Base-by-base conservation (phyloP, 2,113 vertebrate species). In the Rhabdornis inornatus region DNA sequence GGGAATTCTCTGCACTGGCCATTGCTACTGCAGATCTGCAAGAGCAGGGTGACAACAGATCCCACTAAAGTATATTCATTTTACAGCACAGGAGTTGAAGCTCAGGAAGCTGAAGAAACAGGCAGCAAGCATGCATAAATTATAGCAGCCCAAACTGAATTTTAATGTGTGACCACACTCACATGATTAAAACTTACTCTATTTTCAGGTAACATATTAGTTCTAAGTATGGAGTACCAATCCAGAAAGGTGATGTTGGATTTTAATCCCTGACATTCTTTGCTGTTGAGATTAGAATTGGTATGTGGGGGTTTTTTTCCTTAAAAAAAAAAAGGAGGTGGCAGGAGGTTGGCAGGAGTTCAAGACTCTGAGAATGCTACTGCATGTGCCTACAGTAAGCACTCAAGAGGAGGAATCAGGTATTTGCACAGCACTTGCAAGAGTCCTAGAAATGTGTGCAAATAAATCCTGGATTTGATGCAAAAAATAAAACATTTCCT, bases 261-360 rank as follows among this genome's bases (percentile, higher is more conserved):
- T 45, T 83, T 87, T 66, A 85, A 80, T 74, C 63, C 53, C 50
- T n/a, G 23, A 72, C 72, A 49, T 87, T 55, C 30, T 83, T 90
- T 82, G 57, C 33, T 86, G 42, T 55, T 53, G 44, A 89, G 56
- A 72, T 72, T 76, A 71, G 23, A 72, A 87, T 25, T 61, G 33
- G n/a, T 14, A 47, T 21, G 19, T 31, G n/a, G 39, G 18, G 15
- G 1, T 0, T n/a, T 71, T 87, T 53, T 31, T 1, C 13, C 1
- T 22, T 20, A 5, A 23, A 33, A 55, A 49, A 47, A 42, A 42
- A 40, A 40, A 65, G 22, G 13, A 18, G 9, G 7, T 14, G 42
- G 31, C 23, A 17, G 16, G 45, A 24, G 13, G 13, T 11, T 82
- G 75, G 60, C 28, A 72, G 53, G 30, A 47, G 40, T 74, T 89